These are phyloP conservation scores for Papio anubis DNA, from an alignment of 2,113 vertebrate species.

Conservation along the genomic window DNA sequence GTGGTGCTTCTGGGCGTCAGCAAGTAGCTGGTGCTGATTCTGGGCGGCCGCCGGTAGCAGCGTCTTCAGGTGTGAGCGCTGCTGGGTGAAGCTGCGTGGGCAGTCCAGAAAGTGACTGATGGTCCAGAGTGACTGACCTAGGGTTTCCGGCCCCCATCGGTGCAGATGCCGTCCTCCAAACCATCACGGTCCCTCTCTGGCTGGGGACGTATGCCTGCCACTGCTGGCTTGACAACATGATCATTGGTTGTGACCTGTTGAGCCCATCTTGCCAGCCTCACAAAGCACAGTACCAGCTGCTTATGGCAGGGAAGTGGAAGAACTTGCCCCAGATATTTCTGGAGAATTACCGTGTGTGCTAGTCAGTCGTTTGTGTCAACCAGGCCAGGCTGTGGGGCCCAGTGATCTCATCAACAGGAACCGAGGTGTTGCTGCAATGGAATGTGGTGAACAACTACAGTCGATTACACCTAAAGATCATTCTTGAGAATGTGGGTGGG, in stretches of 20 bases:
- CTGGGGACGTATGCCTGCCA: background rate
- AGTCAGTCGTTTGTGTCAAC: background rate
- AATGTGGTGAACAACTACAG: background rate
- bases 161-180: fast-evolving
- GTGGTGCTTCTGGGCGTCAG: background rate
- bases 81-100: fast-evolving
- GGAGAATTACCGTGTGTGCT: fast-evolving
- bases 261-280: background rate
- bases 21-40: background rate
- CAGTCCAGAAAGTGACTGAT: too few species aligned
- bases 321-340: fast-evolving
- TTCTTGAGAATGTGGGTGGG: too few species aligned
- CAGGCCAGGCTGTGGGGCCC: background rate
- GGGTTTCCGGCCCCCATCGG: background rate
- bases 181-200: fast-evolving
- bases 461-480: background rate
- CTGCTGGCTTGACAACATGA: fast-evolving
- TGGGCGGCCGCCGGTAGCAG: fast-evolving
- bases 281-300: fast-evolving
- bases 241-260: fast-evolving
- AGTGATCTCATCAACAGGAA: fast-evolving
- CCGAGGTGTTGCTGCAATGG: background rate
- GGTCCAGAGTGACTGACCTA: background rate
- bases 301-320: fast-evolving
- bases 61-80: fast-evolving